phyloP scores from a whole-genome alignment of 2,888 invertebrate species.

The Drosophila recens region DNA sequence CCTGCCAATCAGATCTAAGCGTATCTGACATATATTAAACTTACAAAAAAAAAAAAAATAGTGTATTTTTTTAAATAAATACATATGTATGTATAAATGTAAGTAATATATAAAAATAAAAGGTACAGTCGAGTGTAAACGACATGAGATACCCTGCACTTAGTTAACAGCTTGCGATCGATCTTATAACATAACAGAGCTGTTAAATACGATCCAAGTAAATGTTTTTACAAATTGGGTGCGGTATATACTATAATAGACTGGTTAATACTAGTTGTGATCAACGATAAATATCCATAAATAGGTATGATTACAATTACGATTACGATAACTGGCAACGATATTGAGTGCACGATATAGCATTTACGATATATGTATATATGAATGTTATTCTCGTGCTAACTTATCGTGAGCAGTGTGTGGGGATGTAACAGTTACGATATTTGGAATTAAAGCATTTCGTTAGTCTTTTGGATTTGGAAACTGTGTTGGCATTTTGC shows the following conservation, averaged over 20 bases:
- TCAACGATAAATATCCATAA: slow-evolving; percentile 61
- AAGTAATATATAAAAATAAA: slow-evolving; percentile 7
- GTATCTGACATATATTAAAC: slow-evolving; percentile 2
- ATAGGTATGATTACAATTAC: slow-evolving; percentile 24
- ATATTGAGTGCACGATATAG: slow-evolving; percentile 21
- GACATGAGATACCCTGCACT: slow-evolving; percentile 11
- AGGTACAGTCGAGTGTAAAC: slow-evolving; percentile 17
- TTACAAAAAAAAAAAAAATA: slow-evolving; percentile 5
- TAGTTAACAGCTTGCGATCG: not conserved
- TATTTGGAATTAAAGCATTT: slow-evolving; percentile 81
- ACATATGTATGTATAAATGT: not conserved
- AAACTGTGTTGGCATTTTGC: slow-evolving; percentile 61
- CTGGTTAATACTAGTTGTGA: slow-evolving; percentile 63
- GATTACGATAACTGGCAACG: slow-evolving; percentile 25
- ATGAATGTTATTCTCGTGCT: not conserved
- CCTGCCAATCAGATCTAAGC: slow-evolving; percentile 15
- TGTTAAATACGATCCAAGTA: not conserved
- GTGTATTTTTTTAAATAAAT: slow-evolving; percentile 2
- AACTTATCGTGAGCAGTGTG: not conserved
- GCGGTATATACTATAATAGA: not conserved
- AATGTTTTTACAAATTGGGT: slow-evolving; percentile 3
- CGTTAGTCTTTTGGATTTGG: slow-evolving; percentile 82
- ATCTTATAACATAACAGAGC: not conserved
- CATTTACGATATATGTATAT: not conserved
- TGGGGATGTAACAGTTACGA: slow-evolving; percentile 44